phyloP scores from a whole-genome alignment of 92 coral and sea anemone genomes.

The Parazoanthus swiftii region DNA sequence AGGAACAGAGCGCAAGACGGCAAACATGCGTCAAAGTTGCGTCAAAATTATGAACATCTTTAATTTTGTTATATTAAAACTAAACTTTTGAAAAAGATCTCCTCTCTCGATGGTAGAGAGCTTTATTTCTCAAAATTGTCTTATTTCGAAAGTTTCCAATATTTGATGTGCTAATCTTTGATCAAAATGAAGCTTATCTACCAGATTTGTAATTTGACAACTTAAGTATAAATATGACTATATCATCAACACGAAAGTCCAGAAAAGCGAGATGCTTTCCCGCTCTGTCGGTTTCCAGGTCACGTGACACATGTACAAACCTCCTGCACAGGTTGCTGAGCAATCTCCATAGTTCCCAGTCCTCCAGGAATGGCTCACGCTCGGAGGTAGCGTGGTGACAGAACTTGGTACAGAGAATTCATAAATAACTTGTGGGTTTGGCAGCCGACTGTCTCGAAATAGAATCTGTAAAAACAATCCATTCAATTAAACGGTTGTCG shows the following conservation, averaged over 20 bases:
- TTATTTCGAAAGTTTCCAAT: too few relatives aligned
- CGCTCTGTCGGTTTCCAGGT: not conserved
- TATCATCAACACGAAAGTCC: too few relatives aligned
- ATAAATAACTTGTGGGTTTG: conserved; percentile 69
- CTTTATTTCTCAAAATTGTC: too few relatives aligned
- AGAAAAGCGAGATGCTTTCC: not conserved
- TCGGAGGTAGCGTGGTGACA: conserved; percentile 53
- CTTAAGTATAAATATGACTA: not conserved
- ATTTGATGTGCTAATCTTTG: too few relatives aligned
- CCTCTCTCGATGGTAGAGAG: too few relatives aligned
- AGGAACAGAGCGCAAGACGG: too few relatives aligned
- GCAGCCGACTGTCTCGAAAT: conserved; percentile 44
- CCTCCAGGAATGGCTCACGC: conserved; percentile 69
- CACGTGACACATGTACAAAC: conserved; percentile 44
- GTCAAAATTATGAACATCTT: too few relatives aligned
- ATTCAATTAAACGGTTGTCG: not conserved
- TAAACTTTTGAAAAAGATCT: too few relatives aligned
- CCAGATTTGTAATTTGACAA: too few relatives aligned
- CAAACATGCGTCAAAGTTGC: too few relatives aligned
- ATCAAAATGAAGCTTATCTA: too few relatives aligned
- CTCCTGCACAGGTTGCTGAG: conserved; percentile 83
- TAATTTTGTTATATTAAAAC: too few relatives aligned
- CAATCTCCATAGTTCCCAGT: conserved; percentile 70
- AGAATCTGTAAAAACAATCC: conserved; percentile 51
- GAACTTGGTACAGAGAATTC: conserved; percentile 86